Conservation (phyloP, 2,888 invertebrate genomes). For the Drosophila meridionalis region DNA sequence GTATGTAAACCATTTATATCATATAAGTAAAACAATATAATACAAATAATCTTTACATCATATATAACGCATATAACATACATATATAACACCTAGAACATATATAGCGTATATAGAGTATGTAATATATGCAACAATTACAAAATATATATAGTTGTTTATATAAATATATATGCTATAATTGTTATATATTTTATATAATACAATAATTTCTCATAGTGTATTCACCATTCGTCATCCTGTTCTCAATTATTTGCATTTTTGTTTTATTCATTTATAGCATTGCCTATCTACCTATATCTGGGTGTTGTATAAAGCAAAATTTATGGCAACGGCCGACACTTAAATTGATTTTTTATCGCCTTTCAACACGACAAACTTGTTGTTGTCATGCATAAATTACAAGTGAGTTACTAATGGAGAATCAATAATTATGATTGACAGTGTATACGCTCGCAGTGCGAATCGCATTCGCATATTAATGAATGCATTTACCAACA, state of each 20-base stretch:
- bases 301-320: conserved; percentile 20
- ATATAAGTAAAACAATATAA: too few species aligned
- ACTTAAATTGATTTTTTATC: conserved; percentile 76
- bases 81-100: too few species aligned
- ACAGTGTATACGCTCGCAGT: conserved; percentile 48
- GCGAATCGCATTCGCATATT: conserved; percentile 19
- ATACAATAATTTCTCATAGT: conserved; percentile 1
- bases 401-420: conserved; percentile 56
- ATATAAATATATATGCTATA: background rate
- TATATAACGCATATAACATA: too few species aligned
- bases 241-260: background rate
- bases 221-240: conserved; percentile 13
- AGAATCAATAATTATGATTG: conserved; percentile 79
- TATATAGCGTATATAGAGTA: too few species aligned
- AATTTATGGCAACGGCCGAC: conserved; percentile 63
- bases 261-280: conserved; percentile 37
- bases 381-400: conserved; percentile 59
- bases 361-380: conserved; percentile 70
- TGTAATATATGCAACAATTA: too few species aligned
- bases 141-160: too few species aligned
- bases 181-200: too few species aligned
- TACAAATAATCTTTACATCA: too few species aligned
- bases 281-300: conserved; percentile 29
- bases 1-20: too few species aligned
- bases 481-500: conserved; percentile 53